phyloP scores from a whole-genome alignment of 2,888 invertebrate species.

The Brenthis ino region DNA sequence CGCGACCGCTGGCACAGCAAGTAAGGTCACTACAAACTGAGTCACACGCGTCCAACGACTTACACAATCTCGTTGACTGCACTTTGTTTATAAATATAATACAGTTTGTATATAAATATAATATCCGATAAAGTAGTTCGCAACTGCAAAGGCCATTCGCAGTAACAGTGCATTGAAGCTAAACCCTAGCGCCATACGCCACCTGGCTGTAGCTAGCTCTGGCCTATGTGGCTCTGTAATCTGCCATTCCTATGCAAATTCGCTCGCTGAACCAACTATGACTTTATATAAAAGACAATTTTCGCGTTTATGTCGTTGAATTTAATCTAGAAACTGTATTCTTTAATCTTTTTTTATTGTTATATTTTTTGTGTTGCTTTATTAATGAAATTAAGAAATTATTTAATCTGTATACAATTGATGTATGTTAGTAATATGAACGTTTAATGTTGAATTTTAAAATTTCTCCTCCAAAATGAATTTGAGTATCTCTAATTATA shows the following conservation, averaged over 20 bases:
- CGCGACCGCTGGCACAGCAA: too few species aligned
- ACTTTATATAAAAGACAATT: slow-evolving; percentile 65
- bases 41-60: too few species aligned
- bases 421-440: too few species aligned
- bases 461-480: too few species aligned
- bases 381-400: too few species aligned
- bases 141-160: slow-evolving; percentile 36
- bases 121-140: slow-evolving; percentile 17
- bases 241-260: slow-evolving; percentile 81
- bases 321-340: slow-evolving; percentile 40
- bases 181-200: slow-evolving; percentile 39
- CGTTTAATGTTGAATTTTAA: too few species aligned
- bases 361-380: too few species aligned
- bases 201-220: slow-evolving; percentile 57
- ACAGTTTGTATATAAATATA: slow-evolving; percentile 16
- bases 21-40: too few species aligned
- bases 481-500: too few species aligned
- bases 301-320: slow-evolving; percentile 44
- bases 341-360: background rate
- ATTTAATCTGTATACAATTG: too few species aligned
- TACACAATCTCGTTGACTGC: background rate
- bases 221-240: slow-evolving; percentile 75
- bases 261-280: slow-evolving; percentile 76
- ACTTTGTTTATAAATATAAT: background rate
- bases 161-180: slow-evolving; percentile 44